Evolutionary conservation across 2,797 vertebrate genomes (phyloP).

Genomic region (Pachyuromys duprasi): DNA sequence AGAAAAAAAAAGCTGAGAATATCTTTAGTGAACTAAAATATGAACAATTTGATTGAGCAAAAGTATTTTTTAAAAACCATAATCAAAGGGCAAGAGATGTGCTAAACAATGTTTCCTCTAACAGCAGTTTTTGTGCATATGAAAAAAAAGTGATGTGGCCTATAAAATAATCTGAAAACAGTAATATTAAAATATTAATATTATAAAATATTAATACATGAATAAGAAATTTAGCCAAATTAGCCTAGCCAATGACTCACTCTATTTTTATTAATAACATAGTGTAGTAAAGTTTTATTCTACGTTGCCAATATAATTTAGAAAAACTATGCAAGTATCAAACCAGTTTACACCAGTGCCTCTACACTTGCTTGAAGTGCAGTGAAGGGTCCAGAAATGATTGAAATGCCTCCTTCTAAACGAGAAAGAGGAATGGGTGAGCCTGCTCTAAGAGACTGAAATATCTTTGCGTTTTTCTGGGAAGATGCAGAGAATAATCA

Average conservation of each 20-base stretch:
- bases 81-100: not conserved
- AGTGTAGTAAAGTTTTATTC: not conserved
- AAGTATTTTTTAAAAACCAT: conserved; percentile 30
- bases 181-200: no score
- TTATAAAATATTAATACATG: not conserved
- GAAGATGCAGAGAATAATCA: not conserved
- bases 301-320: not conserved
- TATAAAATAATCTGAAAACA: conserved; percentile 1
- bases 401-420: not conserved
- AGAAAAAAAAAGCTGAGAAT: not conserved
- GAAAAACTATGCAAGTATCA: not conserved
- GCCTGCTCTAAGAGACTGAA: not conserved
- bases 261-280: conserved; percentile 47
- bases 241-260: not conserved
- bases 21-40: conserved; percentile 48
- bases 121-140: not conserved
- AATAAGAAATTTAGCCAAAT: conserved; percentile 8
- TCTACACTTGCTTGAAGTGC: not conserved
- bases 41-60: not conserved
- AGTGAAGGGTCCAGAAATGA: conserved; percentile 33
- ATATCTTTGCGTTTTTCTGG: not conserved
- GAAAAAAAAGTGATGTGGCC: not conserved
- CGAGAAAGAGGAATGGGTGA: not conserved
- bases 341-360: not conserved
- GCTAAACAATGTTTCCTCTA: conserved; percentile 15